Conservation (phyloP, 2,888 invertebrate species). For the Noctua pronuba region DNA sequence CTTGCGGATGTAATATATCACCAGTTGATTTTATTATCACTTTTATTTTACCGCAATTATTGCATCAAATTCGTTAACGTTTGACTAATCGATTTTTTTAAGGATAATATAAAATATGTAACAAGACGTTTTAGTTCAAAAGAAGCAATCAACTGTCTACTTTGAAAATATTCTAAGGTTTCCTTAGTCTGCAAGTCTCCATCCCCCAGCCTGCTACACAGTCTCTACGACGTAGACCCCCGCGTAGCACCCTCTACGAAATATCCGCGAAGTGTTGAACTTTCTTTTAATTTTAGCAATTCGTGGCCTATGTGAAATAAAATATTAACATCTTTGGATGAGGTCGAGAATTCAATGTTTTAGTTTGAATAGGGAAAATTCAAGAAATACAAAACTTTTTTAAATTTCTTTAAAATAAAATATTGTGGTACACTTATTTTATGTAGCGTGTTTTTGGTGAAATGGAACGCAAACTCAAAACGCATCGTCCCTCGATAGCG, state of each 20-base stretch:
- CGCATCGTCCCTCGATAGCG: too few species aligned
- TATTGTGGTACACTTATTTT: too few species aligned
- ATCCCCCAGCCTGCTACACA: constrained; percentile 7
- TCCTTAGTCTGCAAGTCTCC: not conserved
- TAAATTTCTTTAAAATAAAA: too few species aligned
- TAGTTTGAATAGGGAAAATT: too few species aligned
- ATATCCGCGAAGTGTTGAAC: not conserved
- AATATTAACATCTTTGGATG: not conserved
- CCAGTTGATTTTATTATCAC: not conserved
- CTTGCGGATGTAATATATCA: not conserved
- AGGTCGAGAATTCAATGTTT: not conserved
- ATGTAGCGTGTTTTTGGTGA: too few species aligned
- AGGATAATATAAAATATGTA: not conserved
- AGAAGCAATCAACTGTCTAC: not conserved
- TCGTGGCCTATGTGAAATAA: not conserved
- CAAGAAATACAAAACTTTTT: too few species aligned
- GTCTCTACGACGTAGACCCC: constrained; percentile 30
- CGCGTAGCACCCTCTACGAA: constrained; percentile 30
- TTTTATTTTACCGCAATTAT: not conserved
- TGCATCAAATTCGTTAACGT: not conserved
- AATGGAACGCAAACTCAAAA: too few species aligned
- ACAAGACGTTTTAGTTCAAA: not conserved
- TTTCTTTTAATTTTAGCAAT: not conserved
- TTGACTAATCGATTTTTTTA: not conserved
- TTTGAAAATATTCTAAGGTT: not conserved